Conservation (phyloP, 2,888 invertebrate species). For the Chrysolina oricalcia region DNA sequence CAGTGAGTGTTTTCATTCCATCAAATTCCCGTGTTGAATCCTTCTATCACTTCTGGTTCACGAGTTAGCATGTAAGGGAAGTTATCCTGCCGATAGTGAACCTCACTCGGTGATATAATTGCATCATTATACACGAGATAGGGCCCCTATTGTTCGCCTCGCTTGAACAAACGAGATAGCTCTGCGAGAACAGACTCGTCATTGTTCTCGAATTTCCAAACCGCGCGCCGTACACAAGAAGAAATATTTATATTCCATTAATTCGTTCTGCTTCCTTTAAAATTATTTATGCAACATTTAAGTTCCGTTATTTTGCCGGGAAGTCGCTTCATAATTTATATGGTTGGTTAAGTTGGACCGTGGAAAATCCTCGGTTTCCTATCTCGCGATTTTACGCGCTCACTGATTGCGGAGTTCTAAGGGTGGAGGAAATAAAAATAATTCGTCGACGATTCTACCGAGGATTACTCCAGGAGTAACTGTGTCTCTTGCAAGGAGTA, state of each 20-base stretch:
- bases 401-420: constrained; percentile 43
- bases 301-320: constrained; percentile 66
- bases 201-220: constrained; percentile 28
- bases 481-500: not conserved
- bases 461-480: not conserved
- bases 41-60: constrained; percentile 1
- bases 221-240: constrained; percentile 33
- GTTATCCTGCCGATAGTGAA: not conserved
- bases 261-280: constrained; percentile 54
- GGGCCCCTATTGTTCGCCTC: constrained; percentile 31
- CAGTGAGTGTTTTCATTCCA: not conserved
- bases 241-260: constrained; percentile 58
- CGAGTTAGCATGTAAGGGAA: not conserved
- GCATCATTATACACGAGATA: constrained; percentile 16
- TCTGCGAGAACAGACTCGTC: constrained; percentile 21
- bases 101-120: constrained; percentile 16
- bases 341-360: constrained; percentile 61
- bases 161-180: constrained; percentile 43
- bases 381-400: constrained; percentile 61
- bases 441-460: too few relatives aligned
- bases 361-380: constrained; percentile 61
- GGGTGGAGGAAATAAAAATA: constrained; percentile 26
- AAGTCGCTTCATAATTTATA: constrained; percentile 64
- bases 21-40: not conserved
- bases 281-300: constrained; percentile 65